Percentiles rank a stretch among this genome's conserved stretches.
Evolutionary conservation across 2,888 invertebrate genomes (phyloP).

Genomic region (Kryphioiulus occultus): DNA sequence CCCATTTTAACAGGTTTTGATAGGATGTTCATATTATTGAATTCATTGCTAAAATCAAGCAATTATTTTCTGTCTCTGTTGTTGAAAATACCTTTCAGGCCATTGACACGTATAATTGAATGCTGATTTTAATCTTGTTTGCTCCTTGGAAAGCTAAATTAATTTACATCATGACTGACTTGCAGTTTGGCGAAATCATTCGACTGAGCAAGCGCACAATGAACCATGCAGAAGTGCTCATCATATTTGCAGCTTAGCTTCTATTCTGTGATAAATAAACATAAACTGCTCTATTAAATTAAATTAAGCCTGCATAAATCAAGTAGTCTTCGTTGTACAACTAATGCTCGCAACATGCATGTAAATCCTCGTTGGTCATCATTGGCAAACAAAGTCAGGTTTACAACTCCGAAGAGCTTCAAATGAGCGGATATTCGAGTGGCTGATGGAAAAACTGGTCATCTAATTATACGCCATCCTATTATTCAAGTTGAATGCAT

Average conservation of each 20-base stretch:
- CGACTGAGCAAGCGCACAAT: neutral
- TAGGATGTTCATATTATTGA: too few species aligned
- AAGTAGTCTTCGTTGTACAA: neutral
- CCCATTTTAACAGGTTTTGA: too few species aligned
- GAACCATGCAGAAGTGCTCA: slow-evolving; percentile 20
- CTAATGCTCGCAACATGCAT: neutral
- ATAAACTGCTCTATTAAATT: slow-evolving; percentile 37
- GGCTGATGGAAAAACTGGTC: neutral
- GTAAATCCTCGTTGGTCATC: neutral
- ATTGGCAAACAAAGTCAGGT: neutral
- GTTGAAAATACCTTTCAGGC: too few species aligned
- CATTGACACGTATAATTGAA: neutral
- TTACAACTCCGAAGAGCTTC: neutral
- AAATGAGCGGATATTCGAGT: neutral
- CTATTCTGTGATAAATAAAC: slow-evolving; percentile 11
- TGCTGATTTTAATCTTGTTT: neutral
- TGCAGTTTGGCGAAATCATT: slow-evolving; percentile 4
- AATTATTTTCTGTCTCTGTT: too few species aligned
- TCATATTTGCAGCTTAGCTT: slow-evolving; percentile 21
- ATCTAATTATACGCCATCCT: neutral
- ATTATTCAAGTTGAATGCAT: neutral
- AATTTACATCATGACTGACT: neutral
- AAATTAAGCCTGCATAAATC: slow-evolving; percentile 32
- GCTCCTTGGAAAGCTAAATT: slow-evolving; percentile 15
- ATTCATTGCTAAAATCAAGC: too few species aligned